Percentiles rank a stretch among this genome's conserved stretches.
Evolutionary conservation across 1,140 invertebrate genomes (phyloP).

Genomic region (Lucilia sericata): DNA sequence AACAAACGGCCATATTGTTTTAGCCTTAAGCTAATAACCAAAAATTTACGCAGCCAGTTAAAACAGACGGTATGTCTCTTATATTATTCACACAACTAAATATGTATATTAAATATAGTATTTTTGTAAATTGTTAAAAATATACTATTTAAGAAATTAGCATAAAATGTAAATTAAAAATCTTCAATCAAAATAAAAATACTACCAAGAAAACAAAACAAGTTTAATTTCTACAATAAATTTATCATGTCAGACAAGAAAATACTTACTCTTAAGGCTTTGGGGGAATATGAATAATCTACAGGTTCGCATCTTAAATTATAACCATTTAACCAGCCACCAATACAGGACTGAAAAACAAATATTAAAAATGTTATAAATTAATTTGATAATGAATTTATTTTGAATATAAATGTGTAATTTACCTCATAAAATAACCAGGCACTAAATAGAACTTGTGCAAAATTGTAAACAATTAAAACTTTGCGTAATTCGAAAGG

Average conservation of each 20-base stretch:
- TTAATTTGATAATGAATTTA: conserved; percentile 25
- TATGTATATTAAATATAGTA: neutral
- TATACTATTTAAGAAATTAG: neutral
- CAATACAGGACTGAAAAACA: conserved; percentile 71
- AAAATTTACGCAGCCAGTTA: neutral
- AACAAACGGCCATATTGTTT: neutral
- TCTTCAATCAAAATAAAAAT: too few species aligned
- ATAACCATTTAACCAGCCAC: conserved; percentile 82
- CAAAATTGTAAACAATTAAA: conserved; percentile 88
- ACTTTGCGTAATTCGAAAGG: conserved; percentile 83
- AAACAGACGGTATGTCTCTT: conserved; percentile 1
- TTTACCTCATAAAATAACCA: conserved; percentile 88
- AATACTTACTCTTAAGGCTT: conserved; percentile 83
- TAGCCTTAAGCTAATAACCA: neutral
- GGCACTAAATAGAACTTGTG: conserved; percentile 85
- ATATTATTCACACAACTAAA: neutral
- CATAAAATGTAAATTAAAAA: neutral
- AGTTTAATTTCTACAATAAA: too few species aligned
- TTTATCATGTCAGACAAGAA: neutral
- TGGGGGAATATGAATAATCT: conserved; percentile 81
- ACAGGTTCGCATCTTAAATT: conserved; percentile 92
- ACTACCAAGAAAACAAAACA: too few species aligned
- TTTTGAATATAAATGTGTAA: neutral
- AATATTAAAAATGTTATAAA: conserved; percentile 41
- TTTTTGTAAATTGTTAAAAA: conserved; percentile 20